These are phyloP conservation scores for Leucopsar rothschildi DNA, from an alignment of 2,113 vertebrate species.

Conservation along the genomic window DNA sequence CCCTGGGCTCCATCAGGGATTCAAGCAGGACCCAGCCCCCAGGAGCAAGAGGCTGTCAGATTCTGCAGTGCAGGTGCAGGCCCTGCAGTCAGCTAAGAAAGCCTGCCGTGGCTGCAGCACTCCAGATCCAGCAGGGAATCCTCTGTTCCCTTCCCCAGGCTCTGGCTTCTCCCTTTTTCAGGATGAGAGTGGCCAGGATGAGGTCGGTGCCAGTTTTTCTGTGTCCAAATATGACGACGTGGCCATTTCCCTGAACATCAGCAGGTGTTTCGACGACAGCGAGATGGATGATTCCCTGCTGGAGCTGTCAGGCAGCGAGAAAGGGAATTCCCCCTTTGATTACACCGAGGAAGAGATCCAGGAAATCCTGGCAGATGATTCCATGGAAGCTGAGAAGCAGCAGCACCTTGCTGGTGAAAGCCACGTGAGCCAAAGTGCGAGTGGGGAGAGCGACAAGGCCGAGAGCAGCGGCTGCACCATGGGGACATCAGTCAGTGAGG, in stretches of 20 bases:
- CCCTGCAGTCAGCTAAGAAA: constrained; percentile 5
- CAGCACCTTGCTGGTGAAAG: background rate
- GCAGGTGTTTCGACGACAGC: constrained; percentile 1
- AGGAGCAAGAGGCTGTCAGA: constrained; percentile 11
- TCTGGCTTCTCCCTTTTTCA: background rate
- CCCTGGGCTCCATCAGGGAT: background rate
- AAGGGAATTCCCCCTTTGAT: constrained; percentile 53
- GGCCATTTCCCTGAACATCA: constrained; percentile 24
- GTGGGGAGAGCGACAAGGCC: background rate
- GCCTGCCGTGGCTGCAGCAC: background rate
- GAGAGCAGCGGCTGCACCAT: background rate
- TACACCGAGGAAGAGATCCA: constrained; percentile 71
- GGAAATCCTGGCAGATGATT: constrained; percentile 65
- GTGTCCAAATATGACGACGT: background rate
- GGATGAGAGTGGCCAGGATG: background rate
- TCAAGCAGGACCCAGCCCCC: background rate
- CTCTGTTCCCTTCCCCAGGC: background rate
- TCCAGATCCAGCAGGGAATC: background rate
- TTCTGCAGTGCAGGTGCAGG: background rate
- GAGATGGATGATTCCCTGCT: constrained; percentile 67
- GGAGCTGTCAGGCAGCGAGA: constrained; percentile 60
- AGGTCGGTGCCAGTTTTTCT: background rate
- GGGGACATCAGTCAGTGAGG: background rate
- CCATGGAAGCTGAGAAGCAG: background rate
- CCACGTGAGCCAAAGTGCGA: background rate